A percentile compares a stretch with the other conserved stretches of the same genome.
Conservation (phyloP, 2,888 invertebrate species). For the Laspeyria flexula region DNA sequence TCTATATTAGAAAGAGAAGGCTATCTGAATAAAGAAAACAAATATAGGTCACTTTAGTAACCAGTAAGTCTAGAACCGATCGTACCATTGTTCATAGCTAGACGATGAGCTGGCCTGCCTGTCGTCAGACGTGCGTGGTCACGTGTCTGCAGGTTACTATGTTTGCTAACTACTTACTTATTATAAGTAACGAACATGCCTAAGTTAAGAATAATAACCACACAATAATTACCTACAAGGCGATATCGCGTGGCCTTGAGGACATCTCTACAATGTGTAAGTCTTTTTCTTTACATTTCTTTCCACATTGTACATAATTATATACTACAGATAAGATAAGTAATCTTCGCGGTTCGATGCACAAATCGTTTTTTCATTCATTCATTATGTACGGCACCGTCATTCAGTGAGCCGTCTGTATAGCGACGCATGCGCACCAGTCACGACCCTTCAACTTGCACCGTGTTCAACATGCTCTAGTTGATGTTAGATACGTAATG, state of each 20-base stretch:
- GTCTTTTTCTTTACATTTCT: background rate
- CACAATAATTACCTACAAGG: background rate
- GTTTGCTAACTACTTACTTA: too few relatives aligned
- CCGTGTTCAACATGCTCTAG: background rate
- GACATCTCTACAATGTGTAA: background rate
- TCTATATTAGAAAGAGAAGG: too few relatives aligned
- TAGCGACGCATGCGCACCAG: background rate
- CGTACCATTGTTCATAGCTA: too few relatives aligned
- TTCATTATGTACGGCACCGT: slow-evolving; percentile 2
- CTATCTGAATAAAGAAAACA: too few relatives aligned
- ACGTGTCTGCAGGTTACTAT: too few relatives aligned
- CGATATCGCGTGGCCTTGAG: background rate
- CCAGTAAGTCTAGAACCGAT: too few relatives aligned
- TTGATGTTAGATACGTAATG: background rate
- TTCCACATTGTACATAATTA: background rate
- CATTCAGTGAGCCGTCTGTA: background rate
- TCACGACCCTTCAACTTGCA: slow-evolving; percentile 7
- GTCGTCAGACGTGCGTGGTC: too few relatives aligned
- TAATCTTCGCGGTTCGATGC: background rate
- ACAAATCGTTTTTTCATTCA: slow-evolving; percentile 4
- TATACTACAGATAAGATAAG: background rate
- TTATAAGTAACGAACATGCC: too few relatives aligned
- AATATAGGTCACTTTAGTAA: too few relatives aligned
- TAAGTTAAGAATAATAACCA: too few relatives aligned
- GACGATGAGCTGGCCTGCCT: too few relatives aligned